phyloP scores from a whole-genome alignment of 2,888 invertebrate genomes.

The Catocala nupta region DNA sequence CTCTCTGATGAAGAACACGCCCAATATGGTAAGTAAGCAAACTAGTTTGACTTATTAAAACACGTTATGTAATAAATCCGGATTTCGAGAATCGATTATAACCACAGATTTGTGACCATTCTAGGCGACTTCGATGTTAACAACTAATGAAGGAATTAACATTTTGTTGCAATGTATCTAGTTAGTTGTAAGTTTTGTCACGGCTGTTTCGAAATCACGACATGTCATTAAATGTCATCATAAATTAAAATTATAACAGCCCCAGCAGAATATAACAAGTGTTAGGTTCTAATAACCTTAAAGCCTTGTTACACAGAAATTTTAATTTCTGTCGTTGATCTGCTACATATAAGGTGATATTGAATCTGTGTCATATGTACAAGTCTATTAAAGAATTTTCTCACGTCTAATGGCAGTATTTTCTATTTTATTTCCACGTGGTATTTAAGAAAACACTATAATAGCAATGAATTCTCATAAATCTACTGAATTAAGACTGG shows the following conservation, averaged over 20 bases:
- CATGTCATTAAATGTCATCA: neutral
- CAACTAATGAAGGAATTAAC: slow-evolving; percentile 4
- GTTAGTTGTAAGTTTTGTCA: slow-evolving; percentile 11
- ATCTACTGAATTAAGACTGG: too few species aligned
- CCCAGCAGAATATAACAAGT: too few species aligned
- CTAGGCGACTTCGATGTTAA: neutral
- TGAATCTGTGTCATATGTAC: too few species aligned
- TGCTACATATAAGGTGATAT: too few species aligned
- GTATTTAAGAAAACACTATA: too few species aligned
- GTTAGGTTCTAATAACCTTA: too few species aligned
- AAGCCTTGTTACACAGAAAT: too few species aligned
- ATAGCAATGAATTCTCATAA: too few species aligned
- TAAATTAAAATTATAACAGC: neutral
- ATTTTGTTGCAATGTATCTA: slow-evolving; percentile 1
- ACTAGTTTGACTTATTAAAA: slow-evolving; percentile 52
- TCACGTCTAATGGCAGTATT: too few species aligned
- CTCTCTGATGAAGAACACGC: slow-evolving; percentile 69
- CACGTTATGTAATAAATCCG: slow-evolving; percentile 38
- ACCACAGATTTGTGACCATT: slow-evolving; percentile 5
- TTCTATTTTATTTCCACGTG: too few species aligned
- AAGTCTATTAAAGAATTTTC: too few species aligned
- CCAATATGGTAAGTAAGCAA: slow-evolving; percentile 75
- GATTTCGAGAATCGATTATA: slow-evolving; percentile 25
- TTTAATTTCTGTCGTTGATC: too few species aligned
- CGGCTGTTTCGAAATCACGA: neutral